phyloP scores from a whole-genome alignment of 2,888 invertebrate species.

The Ochropacha duplaris region DNA sequence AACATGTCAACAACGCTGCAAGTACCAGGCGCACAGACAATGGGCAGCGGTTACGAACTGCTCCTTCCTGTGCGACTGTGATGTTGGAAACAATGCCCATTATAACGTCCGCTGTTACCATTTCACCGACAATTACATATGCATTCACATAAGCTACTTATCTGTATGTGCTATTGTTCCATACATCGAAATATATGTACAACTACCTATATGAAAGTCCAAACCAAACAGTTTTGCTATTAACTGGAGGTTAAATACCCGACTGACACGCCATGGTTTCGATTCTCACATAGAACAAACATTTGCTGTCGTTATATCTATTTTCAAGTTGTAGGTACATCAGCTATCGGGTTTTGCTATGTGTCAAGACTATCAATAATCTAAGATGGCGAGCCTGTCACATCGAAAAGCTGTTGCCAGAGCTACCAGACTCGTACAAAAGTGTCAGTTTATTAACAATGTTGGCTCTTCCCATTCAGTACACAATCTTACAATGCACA shows the following conservation, averaged over 20 bases:
- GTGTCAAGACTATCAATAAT: no score
- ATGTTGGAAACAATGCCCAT: constrained; percentile 62
- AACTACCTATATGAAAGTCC: not conserved
- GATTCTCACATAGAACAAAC: no score
- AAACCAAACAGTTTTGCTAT: not conserved
- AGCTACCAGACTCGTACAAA: constrained; percentile 22
- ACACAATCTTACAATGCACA: constrained; percentile 17
- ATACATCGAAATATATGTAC: constrained; percentile 6
- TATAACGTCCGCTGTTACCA: constrained; percentile 60
- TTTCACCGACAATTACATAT: constrained; percentile 63
- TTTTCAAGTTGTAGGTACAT: no score
- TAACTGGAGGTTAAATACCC: no score
- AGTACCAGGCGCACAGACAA: constrained; percentile 59
- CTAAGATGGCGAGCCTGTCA: not conserved
- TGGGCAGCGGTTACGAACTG: constrained; percentile 39
- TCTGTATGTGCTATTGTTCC: constrained; percentile 17
- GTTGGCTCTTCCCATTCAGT: constrained; percentile 28
- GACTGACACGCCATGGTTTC: no score
- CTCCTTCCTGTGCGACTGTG: constrained; percentile 41
- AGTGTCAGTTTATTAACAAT: constrained; percentile 11
- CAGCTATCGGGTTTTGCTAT: no score
- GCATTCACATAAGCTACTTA: constrained; percentile 30
- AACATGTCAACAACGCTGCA: not conserved
- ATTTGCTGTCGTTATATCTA: no score
- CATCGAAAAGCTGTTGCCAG: not conserved